phyloP scores from a whole-genome alignment of 2,888 invertebrate genomes.

The Palloptera scutellata region DNA sequence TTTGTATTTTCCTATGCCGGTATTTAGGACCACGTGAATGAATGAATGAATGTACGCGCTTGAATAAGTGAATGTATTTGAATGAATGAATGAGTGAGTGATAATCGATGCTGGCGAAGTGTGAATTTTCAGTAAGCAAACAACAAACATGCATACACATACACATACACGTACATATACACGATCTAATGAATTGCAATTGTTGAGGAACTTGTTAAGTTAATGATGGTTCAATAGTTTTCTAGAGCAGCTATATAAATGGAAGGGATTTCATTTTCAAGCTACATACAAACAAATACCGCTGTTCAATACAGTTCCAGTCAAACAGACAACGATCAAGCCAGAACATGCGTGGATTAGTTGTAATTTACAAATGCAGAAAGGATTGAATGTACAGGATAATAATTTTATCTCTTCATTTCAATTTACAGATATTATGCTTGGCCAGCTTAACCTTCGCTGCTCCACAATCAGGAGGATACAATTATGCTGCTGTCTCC shows the following conservation, averaged over 20 bases:
- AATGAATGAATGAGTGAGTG: neutral
- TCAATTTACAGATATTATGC: constrained; percentile 36
- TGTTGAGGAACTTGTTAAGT: constrained; percentile 25
- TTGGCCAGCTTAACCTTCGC: constrained; percentile 35
- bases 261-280: neutral
- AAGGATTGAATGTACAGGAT: neutral
- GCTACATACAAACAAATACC: constrained; percentile 27
- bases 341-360: constrained; percentile 45
- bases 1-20: neutral
- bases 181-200: constrained; percentile 28
- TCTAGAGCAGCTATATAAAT: constrained; percentile 36
- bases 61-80: neutral
- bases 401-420: neutral
- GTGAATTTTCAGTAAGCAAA: neutral
- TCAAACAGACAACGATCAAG: constrained; percentile 30
- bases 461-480: constrained; percentile 35
- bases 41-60: neutral
- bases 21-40: neutral
- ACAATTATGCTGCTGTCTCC: constrained; percentile 32
- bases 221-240: constrained; percentile 30
- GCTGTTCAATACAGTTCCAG: constrained; percentile 25
- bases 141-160: neutral
- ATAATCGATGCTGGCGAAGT: neutral
- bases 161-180: neutral
- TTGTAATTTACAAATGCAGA: constrained; percentile 35